Base-by-base conservation (phyloP, 2,888 invertebrate genomes). In the Cremastobaeus sp. region DNA sequence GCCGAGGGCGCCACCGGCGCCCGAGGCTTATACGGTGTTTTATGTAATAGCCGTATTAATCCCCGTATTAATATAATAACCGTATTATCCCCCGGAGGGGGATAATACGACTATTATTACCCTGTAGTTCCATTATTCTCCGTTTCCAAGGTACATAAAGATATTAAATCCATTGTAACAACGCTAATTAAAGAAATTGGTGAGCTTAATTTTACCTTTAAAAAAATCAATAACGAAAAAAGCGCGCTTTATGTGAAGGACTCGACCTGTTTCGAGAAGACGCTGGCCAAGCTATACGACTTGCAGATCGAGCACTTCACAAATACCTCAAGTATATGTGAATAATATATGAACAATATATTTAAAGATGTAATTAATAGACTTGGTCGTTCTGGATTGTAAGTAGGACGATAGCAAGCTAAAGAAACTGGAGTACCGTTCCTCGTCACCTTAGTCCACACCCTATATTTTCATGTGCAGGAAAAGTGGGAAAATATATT, bases 151-250 rank as follows among this genome's bases (percentile, higher is more conserved):
- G n/a, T n/a, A n/a, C n/a, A n/a, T n/a, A 57, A 21, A 30, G 55
- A 66, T 11, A 8, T 48, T 1, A 66, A 47, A 32, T 8, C 1
- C 4, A 14, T 65, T n/a, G 32, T 55, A 20, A 35, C 3, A 20
- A 25, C 0, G n/a, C 12, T 62, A 37, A 32, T 55, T 2, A 11
- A 21, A 1, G 18, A 14, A 6, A 21, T 48, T 1, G 47, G 41
- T 32, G 30, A 39, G 17, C 4, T 11, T 1, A 48, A 39, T 21
- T 66, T 32, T 34, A 12, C 6, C 1, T 48, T 55, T 1, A 66
- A 55, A 41, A 47, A 66, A 45, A 21, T 66, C 5, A 48, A 43
- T 20, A 17, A 9, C 1, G 3, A 3, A 1, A 66, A 57, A 41
- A 47, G 47, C 6, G 8, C 28, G 1, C 1, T 45, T 3, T 6